Conservation (phyloP, 2,888 invertebrate species). For the Orthosia incerta region DNA sequence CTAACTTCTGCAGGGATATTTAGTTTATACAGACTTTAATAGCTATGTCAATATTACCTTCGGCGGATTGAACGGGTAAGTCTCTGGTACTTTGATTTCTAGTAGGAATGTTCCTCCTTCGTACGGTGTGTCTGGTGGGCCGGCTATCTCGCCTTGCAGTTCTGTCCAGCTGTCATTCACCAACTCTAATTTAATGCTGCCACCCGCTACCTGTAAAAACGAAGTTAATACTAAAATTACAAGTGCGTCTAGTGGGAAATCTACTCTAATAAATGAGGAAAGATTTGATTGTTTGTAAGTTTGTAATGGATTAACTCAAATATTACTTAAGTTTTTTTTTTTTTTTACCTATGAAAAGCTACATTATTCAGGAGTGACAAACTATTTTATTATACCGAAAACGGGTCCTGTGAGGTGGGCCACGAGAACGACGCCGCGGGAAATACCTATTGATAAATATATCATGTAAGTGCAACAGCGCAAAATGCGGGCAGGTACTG, state of each 20-base stretch:
- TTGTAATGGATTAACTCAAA: too few relatives aligned
- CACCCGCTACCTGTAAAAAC: constrained; percentile 94
- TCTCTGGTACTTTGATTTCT: constrained; percentile 99
- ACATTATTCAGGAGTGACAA: too few relatives aligned
- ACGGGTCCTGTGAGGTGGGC: too few relatives aligned
- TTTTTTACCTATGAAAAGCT: too few relatives aligned
- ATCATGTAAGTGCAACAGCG: too few relatives aligned
- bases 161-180: constrained; percentile 98
- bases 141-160: constrained; percentile 98
- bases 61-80: constrained; percentile 99
- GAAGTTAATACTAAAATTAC: not conserved
- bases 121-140: constrained; percentile 99
- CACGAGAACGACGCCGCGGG: too few relatives aligned
- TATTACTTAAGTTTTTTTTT: too few relatives aligned
- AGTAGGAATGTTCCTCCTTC: constrained; percentile 98
- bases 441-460: not conserved
- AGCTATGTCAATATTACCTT: constrained; percentile 92
- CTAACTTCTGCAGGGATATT: not conserved
- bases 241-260: not conserved
- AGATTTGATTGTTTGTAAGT: too few relatives aligned
- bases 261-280: too few relatives aligned
- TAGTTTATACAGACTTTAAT: not conserved
- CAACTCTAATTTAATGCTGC: constrained; percentile 97
- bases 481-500: not conserved
- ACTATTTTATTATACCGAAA: too few relatives aligned